A percentile compares a stretch with the other conserved stretches of the same genome.
Evolutionary conservation across 2,797 vertebrate genomes (phyloP).

Genomic region (Prunella strophiata): DNA sequence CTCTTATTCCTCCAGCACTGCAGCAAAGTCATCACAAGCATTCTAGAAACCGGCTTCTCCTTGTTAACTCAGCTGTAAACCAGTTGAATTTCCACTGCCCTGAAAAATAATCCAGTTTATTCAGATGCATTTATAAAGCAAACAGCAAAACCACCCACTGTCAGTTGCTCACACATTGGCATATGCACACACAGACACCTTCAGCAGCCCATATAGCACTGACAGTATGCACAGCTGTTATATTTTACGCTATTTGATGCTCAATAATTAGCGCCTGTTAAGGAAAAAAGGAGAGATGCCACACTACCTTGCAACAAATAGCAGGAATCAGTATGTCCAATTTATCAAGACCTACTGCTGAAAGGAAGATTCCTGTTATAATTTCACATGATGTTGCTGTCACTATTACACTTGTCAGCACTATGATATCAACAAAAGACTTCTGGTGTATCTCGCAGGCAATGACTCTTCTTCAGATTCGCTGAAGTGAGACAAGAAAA

Average conservation of each 20-base stretch:
- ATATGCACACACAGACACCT: constrained; percentile 77
- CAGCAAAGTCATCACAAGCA: neutral
- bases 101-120: constrained; percentile 47
- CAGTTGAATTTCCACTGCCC: constrained; percentile 34
- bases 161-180: constrained; percentile 76
- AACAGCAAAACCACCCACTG: constrained; percentile 80
- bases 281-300: constrained; percentile 62
- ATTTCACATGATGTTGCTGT: constrained; percentile 84
- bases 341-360: constrained; percentile 71
- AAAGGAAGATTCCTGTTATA: constrained; percentile 79
- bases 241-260: constrained; percentile 89
- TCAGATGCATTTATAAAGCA: constrained; percentile 63
- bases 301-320: constrained; percentile 71
- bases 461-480: constrained; percentile 56
- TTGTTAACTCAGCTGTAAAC: constrained; percentile 45
- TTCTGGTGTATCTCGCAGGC: constrained; percentile 71
- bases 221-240: constrained; percentile 86
- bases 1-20: neutral
- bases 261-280: constrained; percentile 88
- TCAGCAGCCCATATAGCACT: constrained; percentile 84
- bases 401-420: constrained; percentile 84
- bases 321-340: constrained; percentile 70
- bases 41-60: neutral
- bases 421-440: constrained; percentile 82
- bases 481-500: constrained; percentile 33